Percentiles rank a stretch among this genome's conserved stretches.
Evolutionary conservation across 2,888 invertebrate genomes (phyloP).

Genomic region (Dryobota labecula): DNA sequence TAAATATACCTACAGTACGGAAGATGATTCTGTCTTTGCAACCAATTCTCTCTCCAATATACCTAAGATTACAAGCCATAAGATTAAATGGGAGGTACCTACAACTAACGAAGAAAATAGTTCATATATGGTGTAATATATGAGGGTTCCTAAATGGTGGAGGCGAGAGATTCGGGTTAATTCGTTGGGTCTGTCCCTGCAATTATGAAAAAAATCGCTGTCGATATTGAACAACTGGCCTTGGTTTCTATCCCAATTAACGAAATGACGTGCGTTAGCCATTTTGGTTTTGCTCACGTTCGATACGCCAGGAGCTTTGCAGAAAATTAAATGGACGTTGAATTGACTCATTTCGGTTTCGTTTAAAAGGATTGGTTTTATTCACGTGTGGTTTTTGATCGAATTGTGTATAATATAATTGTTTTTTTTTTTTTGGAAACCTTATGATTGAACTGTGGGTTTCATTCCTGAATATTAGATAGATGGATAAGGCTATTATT

Average conservation of each 20-base stretch:
- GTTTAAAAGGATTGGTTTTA: slow-evolving; percentile 35
- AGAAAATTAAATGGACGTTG: slow-evolving; percentile 51
- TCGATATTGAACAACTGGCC: slow-evolving; percentile 71
- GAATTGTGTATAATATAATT: slow-evolving; percentile 2
- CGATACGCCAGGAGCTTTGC: slow-evolving; percentile 36
- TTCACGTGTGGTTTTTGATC: slow-evolving; percentile 30
- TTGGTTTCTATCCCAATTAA: slow-evolving; percentile 73
- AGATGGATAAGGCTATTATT: too few relatives aligned
- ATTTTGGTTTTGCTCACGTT: slow-evolving; percentile 64
- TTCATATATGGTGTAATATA: slow-evolving; percentile 54
- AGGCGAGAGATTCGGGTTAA: slow-evolving; percentile 56
- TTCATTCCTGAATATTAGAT: background rate
- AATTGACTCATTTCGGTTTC: slow-evolving; percentile 36
- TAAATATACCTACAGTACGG: slow-evolving; percentile 13
- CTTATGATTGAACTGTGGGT: background rate
- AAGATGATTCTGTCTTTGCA: slow-evolving; percentile 5
- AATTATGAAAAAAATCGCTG: slow-evolving; percentile 72
- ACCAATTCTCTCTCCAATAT: slow-evolving; percentile 47
- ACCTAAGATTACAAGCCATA: slow-evolving; percentile 39
- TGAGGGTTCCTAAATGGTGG: slow-evolving; percentile 45
- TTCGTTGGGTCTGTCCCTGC: slow-evolving; percentile 59
- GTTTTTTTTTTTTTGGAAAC: slow-evolving; percentile 16
- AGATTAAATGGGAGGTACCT: slow-evolving; percentile 43
- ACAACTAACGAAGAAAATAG: slow-evolving; percentile 50
- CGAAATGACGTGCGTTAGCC: slow-evolving; percentile 68